phyloP scores from a whole-genome alignment of 2,113 vertebrate genomes.

The Melanerpes formicivorus region DNA sequence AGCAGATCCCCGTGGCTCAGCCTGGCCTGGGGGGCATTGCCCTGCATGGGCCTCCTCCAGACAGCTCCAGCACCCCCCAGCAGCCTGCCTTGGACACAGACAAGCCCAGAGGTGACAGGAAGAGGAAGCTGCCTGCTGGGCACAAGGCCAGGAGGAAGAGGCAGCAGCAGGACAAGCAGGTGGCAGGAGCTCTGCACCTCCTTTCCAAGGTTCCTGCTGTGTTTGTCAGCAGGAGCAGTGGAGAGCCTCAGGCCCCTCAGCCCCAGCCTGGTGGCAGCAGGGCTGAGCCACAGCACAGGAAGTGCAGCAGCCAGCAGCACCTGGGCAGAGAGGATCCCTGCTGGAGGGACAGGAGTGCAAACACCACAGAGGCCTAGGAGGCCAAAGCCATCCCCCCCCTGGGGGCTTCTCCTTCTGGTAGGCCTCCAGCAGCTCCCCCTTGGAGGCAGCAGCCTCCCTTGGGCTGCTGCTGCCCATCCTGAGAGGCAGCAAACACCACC shows the following conservation, averaged over 20 bases:
- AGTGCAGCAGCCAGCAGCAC: constrained; percentile 63
- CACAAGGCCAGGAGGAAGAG: constrained; percentile 76
- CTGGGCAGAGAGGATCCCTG: neutral
- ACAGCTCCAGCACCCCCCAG: neutral
- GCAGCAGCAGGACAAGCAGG: neutral
- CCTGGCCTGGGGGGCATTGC: constrained; percentile 83
- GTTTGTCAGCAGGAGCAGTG: constrained; percentile 85
- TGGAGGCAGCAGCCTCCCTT: neutral
- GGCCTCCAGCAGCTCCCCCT: neutral
- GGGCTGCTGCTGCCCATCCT: neutral
- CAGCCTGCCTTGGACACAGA: neutral
- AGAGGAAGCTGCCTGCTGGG: constrained; percentile 54
- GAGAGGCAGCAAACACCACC: neutral
- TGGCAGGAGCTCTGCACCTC: constrained; percentile 75
- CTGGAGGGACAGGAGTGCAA: constrained; percentile 17
- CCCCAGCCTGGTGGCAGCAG: neutral
- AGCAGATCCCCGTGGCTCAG: constrained; percentile 88
- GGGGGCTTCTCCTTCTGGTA: neutral
- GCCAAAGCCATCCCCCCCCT: neutral
- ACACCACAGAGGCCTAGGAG: constrained; percentile 38
- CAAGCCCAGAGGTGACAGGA: neutral
- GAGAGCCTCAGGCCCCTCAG: constrained; percentile 52
- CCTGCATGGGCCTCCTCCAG: constrained; percentile 11
- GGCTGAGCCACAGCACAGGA: constrained; percentile 60
- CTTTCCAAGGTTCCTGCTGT: constrained; percentile 71